phyloP scores from a whole-genome alignment of 2,888 invertebrate genomes.

The Tenodera sinensis region DNA sequence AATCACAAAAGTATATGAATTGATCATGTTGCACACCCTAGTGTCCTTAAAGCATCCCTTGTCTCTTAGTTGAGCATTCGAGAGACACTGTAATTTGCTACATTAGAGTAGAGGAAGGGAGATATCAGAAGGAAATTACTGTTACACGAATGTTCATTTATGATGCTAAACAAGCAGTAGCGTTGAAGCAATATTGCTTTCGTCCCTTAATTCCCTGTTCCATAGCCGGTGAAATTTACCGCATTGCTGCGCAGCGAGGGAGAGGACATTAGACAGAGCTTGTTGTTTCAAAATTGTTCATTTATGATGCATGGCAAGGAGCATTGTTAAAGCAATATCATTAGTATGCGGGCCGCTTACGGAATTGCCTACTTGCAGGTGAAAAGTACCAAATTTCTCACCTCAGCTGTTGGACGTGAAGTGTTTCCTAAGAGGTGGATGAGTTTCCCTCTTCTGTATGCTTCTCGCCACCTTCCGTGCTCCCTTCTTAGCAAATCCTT shows the following conservation, averaged over 20 bases:
- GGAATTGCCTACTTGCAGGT: not conserved
- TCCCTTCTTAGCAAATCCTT: not conserved
- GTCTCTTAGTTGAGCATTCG: too few species aligned
- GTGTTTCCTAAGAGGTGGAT: not conserved
- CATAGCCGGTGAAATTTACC: not conserved
- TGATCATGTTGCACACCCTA: too few species aligned
- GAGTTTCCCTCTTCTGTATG: not conserved
- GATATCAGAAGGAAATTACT: too few species aligned
- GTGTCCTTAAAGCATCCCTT: too few species aligned
- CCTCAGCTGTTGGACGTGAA: not conserved
- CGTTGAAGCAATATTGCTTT: not conserved
- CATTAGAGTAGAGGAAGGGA: too few species aligned
- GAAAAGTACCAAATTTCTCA: not conserved
- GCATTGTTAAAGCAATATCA: not conserved
- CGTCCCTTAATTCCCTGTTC: not conserved
- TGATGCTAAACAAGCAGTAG: too few species aligned
- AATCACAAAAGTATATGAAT: too few species aligned
- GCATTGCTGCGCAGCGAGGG: not conserved
- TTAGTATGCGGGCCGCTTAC: not conserved
- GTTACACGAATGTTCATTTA: too few species aligned
- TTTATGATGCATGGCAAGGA: not conserved
- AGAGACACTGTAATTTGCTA: too few species aligned
- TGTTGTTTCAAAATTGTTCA: not conserved
- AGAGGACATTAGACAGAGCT: not conserved
- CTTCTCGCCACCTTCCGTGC: not conserved